Evolutionary conservation across 1,140 invertebrate genomes (phyloP).

Genomic region (Eulimnadia texana): DNA sequence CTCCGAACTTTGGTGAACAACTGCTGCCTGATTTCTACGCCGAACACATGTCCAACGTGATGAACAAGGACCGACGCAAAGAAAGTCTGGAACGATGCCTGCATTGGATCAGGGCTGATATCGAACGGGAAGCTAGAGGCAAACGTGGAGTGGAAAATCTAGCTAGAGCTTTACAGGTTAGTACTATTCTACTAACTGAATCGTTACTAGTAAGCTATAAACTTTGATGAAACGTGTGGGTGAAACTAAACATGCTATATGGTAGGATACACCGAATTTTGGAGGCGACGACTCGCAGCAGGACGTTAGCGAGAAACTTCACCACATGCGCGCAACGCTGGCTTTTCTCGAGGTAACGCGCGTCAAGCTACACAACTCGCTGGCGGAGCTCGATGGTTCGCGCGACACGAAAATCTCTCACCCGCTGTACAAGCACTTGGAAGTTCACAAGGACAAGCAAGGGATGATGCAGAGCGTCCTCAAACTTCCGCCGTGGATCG

Average conservation of each 20-base stretch:
- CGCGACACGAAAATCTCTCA: slow-evolving; percentile 39
- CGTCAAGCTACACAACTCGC: slow-evolving; percentile 65
- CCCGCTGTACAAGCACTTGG: slow-evolving; percentile 68
- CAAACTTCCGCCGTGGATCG: slow-evolving; percentile 30
- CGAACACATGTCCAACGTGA: slow-evolving; percentile 79
- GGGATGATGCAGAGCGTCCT: slow-evolving; percentile 71
- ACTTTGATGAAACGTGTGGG: no score
- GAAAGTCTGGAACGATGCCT: slow-evolving; percentile 60
- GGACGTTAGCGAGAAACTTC: slow-evolving; percentile 77
- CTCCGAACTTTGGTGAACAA: slow-evolving; percentile 52
- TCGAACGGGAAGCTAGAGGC: slow-evolving; percentile 69
- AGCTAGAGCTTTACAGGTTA: slow-evolving; percentile 61
- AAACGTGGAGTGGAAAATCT: slow-evolving; percentile 75
- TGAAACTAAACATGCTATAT: no score
- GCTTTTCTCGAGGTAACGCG: slow-evolving; percentile 79
- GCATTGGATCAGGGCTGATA: slow-evolving; percentile 64
- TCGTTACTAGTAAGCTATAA: no score
- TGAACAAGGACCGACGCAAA: slow-evolving; percentile 79
- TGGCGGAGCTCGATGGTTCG: slow-evolving; percentile 65
- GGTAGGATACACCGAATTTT: slow-evolving; percentile 61
- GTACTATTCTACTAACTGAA: no score
- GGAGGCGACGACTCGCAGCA: slow-evolving; percentile 79
- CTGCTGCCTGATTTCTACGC: slow-evolving; percentile 85
- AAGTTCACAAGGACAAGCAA: slow-evolving; percentile 75
- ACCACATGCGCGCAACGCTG: slow-evolving; percentile 81